Conservation (phyloP, 2,113 vertebrate species). For the Dipodomys ordii region DNA sequence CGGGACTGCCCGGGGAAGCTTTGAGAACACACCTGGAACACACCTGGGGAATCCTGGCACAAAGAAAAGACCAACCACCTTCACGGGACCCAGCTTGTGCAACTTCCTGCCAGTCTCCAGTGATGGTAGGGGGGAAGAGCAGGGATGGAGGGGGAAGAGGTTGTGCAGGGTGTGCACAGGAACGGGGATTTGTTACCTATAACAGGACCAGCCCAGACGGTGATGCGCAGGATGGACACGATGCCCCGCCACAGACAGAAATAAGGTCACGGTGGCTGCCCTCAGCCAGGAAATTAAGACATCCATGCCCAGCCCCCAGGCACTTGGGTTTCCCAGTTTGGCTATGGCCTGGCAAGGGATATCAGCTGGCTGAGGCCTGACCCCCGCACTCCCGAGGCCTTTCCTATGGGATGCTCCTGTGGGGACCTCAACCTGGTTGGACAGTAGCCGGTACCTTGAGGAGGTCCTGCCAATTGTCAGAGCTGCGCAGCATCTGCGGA, state of each 20-base stretch:
- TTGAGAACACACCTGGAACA: not conserved
- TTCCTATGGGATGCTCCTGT: accelerated
- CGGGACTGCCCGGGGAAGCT: not conserved
- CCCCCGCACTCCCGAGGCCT: not conserved
- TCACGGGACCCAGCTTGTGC: accelerated
- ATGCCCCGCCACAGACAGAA: not conserved
- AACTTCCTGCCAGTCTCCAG: accelerated
- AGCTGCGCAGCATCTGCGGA: no score
- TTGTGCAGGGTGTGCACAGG: accelerated
- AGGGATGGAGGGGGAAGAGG: accelerated
- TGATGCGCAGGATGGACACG: no score
- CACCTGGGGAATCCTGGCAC: not conserved
- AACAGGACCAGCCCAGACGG: no score
- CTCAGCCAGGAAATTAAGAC: no score
- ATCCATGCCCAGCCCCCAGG: not conserved
- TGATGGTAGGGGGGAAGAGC: accelerated
- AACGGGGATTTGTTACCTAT: no score
- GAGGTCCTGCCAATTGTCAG: no score
- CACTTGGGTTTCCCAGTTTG: not conserved
- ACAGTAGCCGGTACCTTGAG: no score
- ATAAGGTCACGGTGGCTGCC: not conserved
- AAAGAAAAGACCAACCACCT: accelerated
- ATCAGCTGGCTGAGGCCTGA: not conserved
- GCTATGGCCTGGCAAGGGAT: not conserved
- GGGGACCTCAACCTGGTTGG: no score